Evolutionary conservation across 2,888 invertebrate species (phyloP).

Genomic region (Hofmannophila pseudospretella): DNA sequence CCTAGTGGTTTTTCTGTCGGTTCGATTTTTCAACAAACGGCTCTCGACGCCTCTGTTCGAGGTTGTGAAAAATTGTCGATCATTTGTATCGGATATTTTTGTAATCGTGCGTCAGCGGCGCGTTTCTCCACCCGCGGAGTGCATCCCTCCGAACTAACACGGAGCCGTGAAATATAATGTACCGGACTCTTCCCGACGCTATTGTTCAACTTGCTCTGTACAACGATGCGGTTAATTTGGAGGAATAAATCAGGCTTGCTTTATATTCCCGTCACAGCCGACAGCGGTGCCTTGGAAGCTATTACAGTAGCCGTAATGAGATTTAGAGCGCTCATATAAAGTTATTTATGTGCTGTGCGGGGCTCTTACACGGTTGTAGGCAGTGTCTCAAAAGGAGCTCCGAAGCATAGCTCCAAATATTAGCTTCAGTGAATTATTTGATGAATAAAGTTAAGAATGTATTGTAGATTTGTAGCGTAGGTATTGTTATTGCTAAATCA

Average conservation of each 20-base stretch:
- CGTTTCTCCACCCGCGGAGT: constrained; percentile 18
- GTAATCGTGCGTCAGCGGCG: constrained; percentile 18
- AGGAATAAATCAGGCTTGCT: constrained; percentile 64
- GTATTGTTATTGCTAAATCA: too few relatives aligned
- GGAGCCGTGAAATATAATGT: constrained; percentile 9
- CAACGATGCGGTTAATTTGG: constrained; percentile 53
- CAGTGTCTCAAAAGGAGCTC: constrained; percentile 24
- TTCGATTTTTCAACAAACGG: constrained; percentile 45
- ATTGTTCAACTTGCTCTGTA: constrained; percentile 30
- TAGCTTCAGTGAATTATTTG: too few relatives aligned
- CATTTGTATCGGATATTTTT: constrained; percentile 35
- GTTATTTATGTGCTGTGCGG: constrained; percentile 67
- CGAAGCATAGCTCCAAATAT: constrained; percentile 8
- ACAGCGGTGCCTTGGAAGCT: constrained; percentile 65
- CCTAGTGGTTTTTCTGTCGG: constrained; percentile 31
- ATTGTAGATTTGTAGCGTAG: too few relatives aligned
- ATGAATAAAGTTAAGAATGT: too few relatives aligned
- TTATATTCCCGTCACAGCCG: constrained; percentile 70
- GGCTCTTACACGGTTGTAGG: constrained; percentile 32
- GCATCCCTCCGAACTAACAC: constrained; percentile 13
- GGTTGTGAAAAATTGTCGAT: constrained; percentile 40
- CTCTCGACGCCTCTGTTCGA: constrained; percentile 28
- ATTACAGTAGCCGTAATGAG: constrained; percentile 70
- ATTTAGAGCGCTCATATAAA: constrained; percentile 73
- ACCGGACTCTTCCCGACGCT: constrained; percentile 18